phyloP scores from a whole-genome alignment of 1,140 invertebrate species.

The Anoplophora glabripennis region DNA sequence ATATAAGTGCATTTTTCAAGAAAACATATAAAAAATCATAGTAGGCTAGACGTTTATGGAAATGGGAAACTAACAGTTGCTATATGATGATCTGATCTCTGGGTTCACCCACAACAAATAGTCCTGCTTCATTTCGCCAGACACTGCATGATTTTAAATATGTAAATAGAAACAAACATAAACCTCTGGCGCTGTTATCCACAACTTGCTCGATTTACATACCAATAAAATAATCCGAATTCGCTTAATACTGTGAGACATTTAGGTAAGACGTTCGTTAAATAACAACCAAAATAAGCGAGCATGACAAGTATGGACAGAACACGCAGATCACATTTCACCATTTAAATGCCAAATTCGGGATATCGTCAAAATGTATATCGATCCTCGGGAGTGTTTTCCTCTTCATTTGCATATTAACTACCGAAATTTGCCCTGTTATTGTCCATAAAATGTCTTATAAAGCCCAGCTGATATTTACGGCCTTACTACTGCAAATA shows the following conservation, averaged over 20 bases:
- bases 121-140: no score
- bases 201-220: no score
- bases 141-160: no score
- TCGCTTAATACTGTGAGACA: constrained; percentile 12
- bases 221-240: constrained; percentile 7
- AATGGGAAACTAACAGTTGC: no score
- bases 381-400: not conserved
- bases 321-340: constrained; percentile 36
- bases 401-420: constrained; percentile 1
- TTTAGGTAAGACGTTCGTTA: constrained; percentile 37
- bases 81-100: no score
- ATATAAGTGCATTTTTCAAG: no score
- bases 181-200: no score
- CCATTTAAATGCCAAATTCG: constrained; percentile 23
- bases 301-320: constrained; percentile 38
- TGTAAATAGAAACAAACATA: no score
- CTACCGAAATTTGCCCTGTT: constrained; percentile 6
- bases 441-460: constrained; percentile 6
- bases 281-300: constrained; percentile 39
- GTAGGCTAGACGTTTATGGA: no score
- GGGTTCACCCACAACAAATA: no score
- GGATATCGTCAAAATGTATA: constrained; percentile 6
- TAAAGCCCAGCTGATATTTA: not conserved
- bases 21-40: no score
- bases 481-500: not conserved